These are phyloP conservation scores for Diorhabda elongata DNA, from an alignment of 1,140 invertebrate genomes.

Conservation along the genomic window DNA sequence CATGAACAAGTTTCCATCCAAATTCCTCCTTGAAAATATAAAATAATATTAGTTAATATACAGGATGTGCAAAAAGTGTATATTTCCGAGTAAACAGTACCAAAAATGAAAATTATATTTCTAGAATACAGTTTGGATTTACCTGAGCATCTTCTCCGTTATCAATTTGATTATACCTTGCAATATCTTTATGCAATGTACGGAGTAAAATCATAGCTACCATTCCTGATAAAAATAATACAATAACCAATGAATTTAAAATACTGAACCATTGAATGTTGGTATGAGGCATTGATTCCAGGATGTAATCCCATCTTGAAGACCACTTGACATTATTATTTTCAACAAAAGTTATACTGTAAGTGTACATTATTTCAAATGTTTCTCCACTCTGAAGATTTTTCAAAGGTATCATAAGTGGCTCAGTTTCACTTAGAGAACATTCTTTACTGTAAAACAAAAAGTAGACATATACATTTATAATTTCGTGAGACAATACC, in stretches of 20 bases:
- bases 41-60: neutral
- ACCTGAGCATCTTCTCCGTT: conserved; percentile 89
- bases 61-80: too few species aligned
- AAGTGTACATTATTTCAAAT: conserved; percentile 79
- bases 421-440: conserved; percentile 21
- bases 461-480: neutral
- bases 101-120: too few species aligned
- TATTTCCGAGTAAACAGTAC: too few species aligned
- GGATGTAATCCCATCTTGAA: conserved; percentile 98
- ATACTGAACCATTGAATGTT: conserved; percentile 99
- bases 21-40: conserved; percentile 81
- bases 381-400: conserved; percentile 46
- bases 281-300: conserved; percentile 96
- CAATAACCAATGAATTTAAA: conserved; percentile 84
- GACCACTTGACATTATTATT: conserved; percentile 94
- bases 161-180: conserved; percentile 95
- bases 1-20: conserved; percentile 98
- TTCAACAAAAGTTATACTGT: conserved; percentile 75
- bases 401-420: conserved; percentile 52
- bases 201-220: conserved; percentile 98
- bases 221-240: conserved; percentile 92
- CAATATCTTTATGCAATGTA: conserved; percentile 97
- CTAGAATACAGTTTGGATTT: conserved; percentile 18
- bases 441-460: conserved; percentile 23
- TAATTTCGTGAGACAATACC: neutral